These are phyloP conservation scores for Porites rus DNA, from an alignment of 92 coral and sea anemone species.

Conservation along the genomic window DNA sequence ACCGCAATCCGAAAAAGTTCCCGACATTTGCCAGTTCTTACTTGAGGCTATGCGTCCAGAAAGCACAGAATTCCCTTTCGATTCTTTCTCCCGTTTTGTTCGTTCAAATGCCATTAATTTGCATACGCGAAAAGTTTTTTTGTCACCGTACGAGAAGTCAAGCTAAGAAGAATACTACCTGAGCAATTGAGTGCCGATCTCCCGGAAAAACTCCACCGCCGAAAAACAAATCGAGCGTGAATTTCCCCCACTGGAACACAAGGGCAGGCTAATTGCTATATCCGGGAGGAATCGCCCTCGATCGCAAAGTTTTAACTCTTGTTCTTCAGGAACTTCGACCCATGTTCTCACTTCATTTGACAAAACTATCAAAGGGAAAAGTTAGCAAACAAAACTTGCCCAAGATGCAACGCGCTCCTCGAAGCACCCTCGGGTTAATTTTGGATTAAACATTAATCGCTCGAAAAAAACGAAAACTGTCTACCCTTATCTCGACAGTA, in stretches of 20 bases:
- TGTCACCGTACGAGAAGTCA: conserved; percentile 89
- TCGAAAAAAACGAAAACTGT: conserved; percentile 52
- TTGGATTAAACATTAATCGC: conserved; percentile 76
- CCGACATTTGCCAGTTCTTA: conserved; percentile 18
- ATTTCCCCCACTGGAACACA: not conserved
- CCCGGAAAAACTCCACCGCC: conserved; percentile 41
- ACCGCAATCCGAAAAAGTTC: conserved; percentile 16
- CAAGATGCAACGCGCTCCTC: conserved; percentile 86
- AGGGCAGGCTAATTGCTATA: conserved; percentile 1
- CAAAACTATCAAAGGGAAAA: conserved; percentile 75
- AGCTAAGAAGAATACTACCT: conserved; percentile 70
- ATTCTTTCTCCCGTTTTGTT: conserved; percentile 57
- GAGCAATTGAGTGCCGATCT: conserved; percentile 20
- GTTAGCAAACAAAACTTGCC: conserved; percentile 90
- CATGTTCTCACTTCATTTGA: conserved; percentile 15
- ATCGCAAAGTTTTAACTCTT: conserved; percentile 51
- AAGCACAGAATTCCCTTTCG: conserved; percentile 57
- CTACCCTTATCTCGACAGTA: conserved; percentile 23
- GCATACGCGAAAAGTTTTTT: conserved; percentile 92
- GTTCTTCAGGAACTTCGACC: conserved; percentile 19
- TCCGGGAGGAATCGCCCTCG: conserved; percentile 14
- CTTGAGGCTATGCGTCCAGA: conserved; percentile 30
- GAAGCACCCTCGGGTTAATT: conserved; percentile 83
- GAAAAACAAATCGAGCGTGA: conserved; percentile 35
- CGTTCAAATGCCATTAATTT: conserved; percentile 90